Evolutionary conservation across 2,797 vertebrate species (phyloP), one percentile per base, ranked within the genome.

Genomic region (Mus caroli): DNA sequence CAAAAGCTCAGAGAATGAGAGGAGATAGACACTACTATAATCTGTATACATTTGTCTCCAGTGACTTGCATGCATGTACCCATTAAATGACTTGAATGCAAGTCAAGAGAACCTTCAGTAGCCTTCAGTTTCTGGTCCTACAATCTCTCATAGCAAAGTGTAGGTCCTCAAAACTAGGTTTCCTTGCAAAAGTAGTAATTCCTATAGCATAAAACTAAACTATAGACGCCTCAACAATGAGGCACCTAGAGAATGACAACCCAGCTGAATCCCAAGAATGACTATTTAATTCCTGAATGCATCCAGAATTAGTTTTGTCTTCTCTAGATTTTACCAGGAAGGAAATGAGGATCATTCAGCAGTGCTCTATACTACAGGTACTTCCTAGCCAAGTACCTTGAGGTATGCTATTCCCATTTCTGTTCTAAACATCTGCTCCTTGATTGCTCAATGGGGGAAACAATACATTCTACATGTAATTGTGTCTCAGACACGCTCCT

Each of bases 81-180:
- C 17, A 83, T 20, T 91, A 67, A 91, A 91, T 94, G 67, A 71
- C 91, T 91, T 93, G 31, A 85, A 69, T 19, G 31, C 76, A 84
- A 89, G 69, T 52, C 26, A 83, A 93, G 69, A 93, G 40, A 91
- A 84, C 43, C 40, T 89, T 93, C 73, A 78, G 75, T 37, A 93
- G 34, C n/a, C 56, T 60, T 52, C 24, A 73, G 60, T 69, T 95
- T 88, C 14, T 77, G 54, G 85, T 34, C 28, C 46, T 94, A 14
- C 24, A 69, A 67, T 76, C 11, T 83, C 40, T 56, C 79, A 1
- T 43, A 83, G 58, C 37, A 40, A 88, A 88, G 46, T 24, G 78
- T 58, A 37, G n/a, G 24, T 69, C 75, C 9, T 50, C 52, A 52
- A 85, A 93, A 91, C 20, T 28, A 17, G n/a, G 22, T 24, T 91